These are phyloP conservation scores for Drosophila azteca DNA, from an alignment of 1,140 invertebrate species.

Conservation along the genomic window DNA sequence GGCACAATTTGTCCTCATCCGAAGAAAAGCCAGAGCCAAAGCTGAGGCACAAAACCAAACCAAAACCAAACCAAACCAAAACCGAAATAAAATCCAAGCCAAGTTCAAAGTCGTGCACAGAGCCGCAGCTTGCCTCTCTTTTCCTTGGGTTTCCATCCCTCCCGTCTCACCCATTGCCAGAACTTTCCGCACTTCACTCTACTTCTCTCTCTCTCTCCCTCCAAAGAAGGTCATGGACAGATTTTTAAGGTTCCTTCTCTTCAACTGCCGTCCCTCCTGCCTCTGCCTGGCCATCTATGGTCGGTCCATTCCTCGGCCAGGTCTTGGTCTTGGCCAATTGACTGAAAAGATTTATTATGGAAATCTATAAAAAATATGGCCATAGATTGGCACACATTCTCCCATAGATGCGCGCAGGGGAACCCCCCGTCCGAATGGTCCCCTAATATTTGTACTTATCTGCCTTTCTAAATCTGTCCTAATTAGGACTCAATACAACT, in stretches of 20 bases:
- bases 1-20: constrained; percentile 63
- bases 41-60: constrained; percentile 7
- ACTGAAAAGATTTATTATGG: constrained; percentile 75
- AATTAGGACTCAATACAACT: constrained; percentile 45
- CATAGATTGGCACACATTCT: constrained; percentile 63
- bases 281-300: background rate
- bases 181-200: constrained; percentile 52
- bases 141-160: background rate
- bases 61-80: constrained; percentile 34
- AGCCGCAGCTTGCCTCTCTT: constrained; percentile 10
- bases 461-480: constrained; percentile 60
- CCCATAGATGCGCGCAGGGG: constrained; percentile 13
- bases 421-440: too few relatives aligned
- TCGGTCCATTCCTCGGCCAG: constrained; percentile 17
- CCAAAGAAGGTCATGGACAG: constrained; percentile 81
- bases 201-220: constrained; percentile 31
- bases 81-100: constrained; percentile 37
- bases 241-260: constrained; percentile 62
- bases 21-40: constrained; percentile 22
- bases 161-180: constrained; percentile 58
- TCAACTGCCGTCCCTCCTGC: background rate
- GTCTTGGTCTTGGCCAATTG: constrained; percentile 65
- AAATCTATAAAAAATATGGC: constrained; percentile 78
- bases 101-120: constrained; percentile 80
- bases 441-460: constrained; percentile 58